Evolutionary conservation across 2,888 invertebrate species (phyloP).

Genomic region (Gryllus longicercus): DNA sequence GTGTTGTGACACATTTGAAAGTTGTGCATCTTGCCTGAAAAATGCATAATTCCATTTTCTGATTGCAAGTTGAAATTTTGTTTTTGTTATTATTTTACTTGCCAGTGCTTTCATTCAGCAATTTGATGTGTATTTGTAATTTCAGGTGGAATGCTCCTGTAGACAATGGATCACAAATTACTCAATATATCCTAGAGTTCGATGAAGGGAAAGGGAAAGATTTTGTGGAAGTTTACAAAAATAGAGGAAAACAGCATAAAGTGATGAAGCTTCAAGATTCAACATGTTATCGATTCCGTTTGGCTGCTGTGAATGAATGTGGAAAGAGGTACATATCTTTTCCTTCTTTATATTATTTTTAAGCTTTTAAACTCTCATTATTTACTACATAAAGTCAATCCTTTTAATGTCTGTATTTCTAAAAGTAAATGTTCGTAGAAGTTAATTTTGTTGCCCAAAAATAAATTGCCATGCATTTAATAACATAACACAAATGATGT

Average conservation of each 20-base stretch:
- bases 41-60: not conserved
- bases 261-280: constrained; percentile 72
- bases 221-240: constrained; percentile 69
- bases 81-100: not conserved
- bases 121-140: constrained; percentile 22
- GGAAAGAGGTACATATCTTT: constrained; percentile 57
- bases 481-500: too few species aligned
- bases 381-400: not conserved
- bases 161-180: constrained; percentile 77
- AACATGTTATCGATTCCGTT: constrained; percentile 75
- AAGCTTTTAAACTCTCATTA: not conserved
- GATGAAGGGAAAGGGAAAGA: constrained; percentile 65
- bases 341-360: too few species aligned
- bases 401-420: too few species aligned
- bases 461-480: not conserved
- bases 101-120: not conserved
- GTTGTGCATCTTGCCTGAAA: too few species aligned
- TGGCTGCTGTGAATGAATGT: constrained; percentile 77
- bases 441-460: not conserved
- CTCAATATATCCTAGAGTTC: constrained; percentile 73
- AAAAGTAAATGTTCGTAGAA: not conserved
- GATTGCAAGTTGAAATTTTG: not conserved
- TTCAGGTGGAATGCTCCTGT: constrained; percentile 62
- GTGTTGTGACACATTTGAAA: too few species aligned
- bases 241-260: constrained; percentile 71